These are phyloP conservation scores for Rapana venosa DNA, from an alignment of 2,888 invertebrate genomes.

Conservation along the genomic window DNA sequence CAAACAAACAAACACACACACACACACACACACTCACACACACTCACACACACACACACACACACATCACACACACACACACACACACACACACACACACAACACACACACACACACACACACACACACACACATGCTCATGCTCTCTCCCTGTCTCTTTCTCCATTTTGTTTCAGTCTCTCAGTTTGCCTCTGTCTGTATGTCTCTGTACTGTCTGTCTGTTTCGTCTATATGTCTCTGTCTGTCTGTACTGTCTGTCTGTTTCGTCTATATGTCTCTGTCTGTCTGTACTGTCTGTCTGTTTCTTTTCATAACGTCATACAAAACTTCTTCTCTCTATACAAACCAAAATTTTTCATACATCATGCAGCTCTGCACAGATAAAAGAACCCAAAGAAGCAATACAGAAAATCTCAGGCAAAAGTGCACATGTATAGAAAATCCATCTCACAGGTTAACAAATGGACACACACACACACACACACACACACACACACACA, in stretches of 20 bases:
- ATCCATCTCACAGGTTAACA: neutral
- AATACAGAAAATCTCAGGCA: neutral
- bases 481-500: neutral
- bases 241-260: too few species aligned
- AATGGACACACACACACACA: neutral
- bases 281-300: too few species aligned
- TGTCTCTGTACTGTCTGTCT: too few species aligned
- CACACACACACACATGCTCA: neutral
- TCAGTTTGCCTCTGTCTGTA: too few species aligned
- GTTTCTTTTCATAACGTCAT: too few species aligned
- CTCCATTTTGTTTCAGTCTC: too few species aligned
- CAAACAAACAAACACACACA: neutral
- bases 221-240: too few species aligned
- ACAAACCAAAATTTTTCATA: too few species aligned
- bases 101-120: slow-evolving; percentile 17
- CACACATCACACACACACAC: slow-evolving; percentile 8
- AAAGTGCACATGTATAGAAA: neutral
- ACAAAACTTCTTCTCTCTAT: too few species aligned
- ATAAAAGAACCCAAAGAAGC: too few species aligned
- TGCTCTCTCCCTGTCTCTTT: neutral
- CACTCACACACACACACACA: neutral
- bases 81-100: slow-evolving; percentile 3
- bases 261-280: too few species aligned
- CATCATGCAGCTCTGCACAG: too few species aligned
- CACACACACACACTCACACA: slow-evolving; percentile 2